These are phyloP conservation scores for Eubasilissa splendida DNA, from an alignment of 2,888 invertebrate genomes.

Conservation along the genomic window DNA sequence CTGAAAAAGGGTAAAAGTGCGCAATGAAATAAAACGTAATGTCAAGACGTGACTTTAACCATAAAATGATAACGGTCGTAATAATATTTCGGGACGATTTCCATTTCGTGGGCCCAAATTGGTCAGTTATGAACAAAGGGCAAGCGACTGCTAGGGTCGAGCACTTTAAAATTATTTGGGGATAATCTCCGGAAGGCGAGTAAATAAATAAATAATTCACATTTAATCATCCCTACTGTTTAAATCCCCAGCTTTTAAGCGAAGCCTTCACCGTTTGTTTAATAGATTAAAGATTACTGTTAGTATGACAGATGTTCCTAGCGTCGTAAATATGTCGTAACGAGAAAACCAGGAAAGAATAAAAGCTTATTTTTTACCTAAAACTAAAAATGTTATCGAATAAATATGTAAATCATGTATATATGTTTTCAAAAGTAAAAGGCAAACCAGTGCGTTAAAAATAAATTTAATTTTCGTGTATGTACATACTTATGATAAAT, in stretches of 20 bases:
- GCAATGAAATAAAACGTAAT: constrained; percentile 31
- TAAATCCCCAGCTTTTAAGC: constrained; percentile 27
- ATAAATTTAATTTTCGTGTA: too few species aligned
- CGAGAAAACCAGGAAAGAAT: too few species aligned
- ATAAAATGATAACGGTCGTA: constrained; percentile 33
- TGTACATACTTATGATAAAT: too few species aligned
- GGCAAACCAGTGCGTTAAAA: too few species aligned
- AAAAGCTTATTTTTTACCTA: too few species aligned
- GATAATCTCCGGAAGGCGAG: constrained; percentile 13
- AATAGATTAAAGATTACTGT: constrained; percentile 30
- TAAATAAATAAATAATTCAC: constrained; percentile 39
- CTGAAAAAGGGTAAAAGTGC: constrained; percentile 18
- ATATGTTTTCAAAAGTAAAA: too few species aligned
- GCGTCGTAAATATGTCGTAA: too few species aligned
- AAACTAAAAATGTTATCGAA: too few species aligned
- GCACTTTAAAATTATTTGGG: constrained; percentile 30
- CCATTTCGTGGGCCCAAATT: constrained; percentile 22
- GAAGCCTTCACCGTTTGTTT: background rate
- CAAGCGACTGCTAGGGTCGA: constrained; percentile 3
- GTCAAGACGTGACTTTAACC: constrained; percentile 13
- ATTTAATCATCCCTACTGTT: constrained; percentile 14
- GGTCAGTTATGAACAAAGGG: constrained; percentile 31
- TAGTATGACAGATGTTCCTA: background rate
- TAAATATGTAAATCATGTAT: too few species aligned
- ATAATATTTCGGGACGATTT: constrained; percentile 13